Evolutionary conservation across 2,888 invertebrate genomes (phyloP), one percentile per base, ranked within the genome.

Genomic region (Ornithoptera priamus): DNA sequence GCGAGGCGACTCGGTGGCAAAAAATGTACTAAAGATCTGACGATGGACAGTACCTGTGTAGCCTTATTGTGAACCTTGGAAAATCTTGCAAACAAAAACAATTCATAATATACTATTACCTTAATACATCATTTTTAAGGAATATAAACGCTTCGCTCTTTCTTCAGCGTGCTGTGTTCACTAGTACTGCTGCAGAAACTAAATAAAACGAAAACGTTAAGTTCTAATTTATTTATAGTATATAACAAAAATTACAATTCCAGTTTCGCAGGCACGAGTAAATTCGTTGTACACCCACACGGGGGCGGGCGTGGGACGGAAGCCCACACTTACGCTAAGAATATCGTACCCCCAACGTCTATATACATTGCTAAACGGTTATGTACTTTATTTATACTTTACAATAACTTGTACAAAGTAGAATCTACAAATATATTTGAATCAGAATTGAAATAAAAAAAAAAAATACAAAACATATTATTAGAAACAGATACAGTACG

Each of bases 221-320:
- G 63, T 22, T 20, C 36, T 63, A 42, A 63, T 73, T 65, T 57
- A 72, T 70, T 66, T 59, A 57, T 65, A 61, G 36, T 64, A 64
- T 65, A 58, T 53, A 65, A 71, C 64, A 69, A 64, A 68, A 67
- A 62, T 50, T 68, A 59, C 68, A 68, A 63, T 68, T 68, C 46
- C 64, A 74, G 58, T 60, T 65, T 73, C 69, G 66, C 73, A 77
- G 75, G 75, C 77, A 78, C 76, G 73, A 73, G 67, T 75, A 62
- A 68, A 50, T 60, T 76, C 76, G 75, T 77, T 76, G 75, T 75
- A 75, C 76, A 75, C 18, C 53, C 53, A 15, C 53, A 53, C 17
- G 53, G n/a, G 53, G 53, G 53, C 8, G 10, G 39, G 39, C 53
- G 53, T 15, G 17, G 17, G 18, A 18, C 53, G 53, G 53, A 6